These are phyloP conservation scores for Pogonognathellus flavescens DNA, from an alignment of 1,140 invertebrate species.

Conservation along the genomic window DNA sequence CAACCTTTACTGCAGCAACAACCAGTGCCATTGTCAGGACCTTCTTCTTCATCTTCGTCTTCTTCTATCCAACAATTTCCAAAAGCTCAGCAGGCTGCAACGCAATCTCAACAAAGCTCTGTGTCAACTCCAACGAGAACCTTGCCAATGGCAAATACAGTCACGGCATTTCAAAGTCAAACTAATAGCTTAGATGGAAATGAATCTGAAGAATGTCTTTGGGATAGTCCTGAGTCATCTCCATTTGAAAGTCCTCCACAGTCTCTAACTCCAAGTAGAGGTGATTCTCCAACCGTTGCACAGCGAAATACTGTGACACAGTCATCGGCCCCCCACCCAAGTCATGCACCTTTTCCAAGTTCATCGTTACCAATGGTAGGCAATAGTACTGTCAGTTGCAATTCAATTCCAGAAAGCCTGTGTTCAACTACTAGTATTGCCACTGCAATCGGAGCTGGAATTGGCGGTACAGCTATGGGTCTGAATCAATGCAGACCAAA, in stretches of 20 bases:
- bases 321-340: neutral
- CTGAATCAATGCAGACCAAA: neutral
- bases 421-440: constrained; percentile 27
- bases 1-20: constrained; percentile 51
- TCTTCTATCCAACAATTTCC: constrained; percentile 31
- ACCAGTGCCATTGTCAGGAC: constrained; percentile 21
- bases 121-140: constrained; percentile 52
- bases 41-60: constrained; percentile 24
- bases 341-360: neutral
- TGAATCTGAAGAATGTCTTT: constrained; percentile 58
- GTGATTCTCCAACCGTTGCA: constrained; percentile 54
- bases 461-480: too few species aligned
- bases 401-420: constrained; percentile 32
- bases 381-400: constrained; percentile 1
- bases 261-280: constrained; percentile 59
- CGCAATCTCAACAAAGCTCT: constrained; percentile 51
- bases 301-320: constrained; percentile 26
- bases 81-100: constrained; percentile 23
- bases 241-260: constrained; percentile 62
- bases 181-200: constrained; percentile 59
- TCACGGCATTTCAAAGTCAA: constrained; percentile 57
- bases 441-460: neutral
- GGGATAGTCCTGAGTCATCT: constrained; percentile 58
- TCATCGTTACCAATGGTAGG: neutral
- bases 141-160: constrained; percentile 16